These are phyloP conservation scores for Entomobrya proxima DNA, from an alignment of 2,888 invertebrate species.

Conservation along the genomic window DNA sequence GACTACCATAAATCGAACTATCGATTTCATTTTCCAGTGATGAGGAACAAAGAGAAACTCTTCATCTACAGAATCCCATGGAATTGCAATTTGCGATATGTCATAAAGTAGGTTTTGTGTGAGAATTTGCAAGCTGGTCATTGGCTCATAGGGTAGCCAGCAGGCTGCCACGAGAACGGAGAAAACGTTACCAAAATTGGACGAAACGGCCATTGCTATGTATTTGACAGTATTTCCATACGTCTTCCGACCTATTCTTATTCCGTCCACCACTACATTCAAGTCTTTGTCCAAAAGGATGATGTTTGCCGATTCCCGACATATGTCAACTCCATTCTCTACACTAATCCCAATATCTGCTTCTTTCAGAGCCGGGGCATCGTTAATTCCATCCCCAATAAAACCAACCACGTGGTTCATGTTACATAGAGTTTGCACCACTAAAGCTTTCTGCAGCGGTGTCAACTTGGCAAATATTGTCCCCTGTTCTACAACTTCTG, in stretches of 20 bases:
- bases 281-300: slow-evolving; percentile 62
- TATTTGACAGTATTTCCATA: slow-evolving; percentile 67
- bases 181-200: slow-evolving; percentile 67
- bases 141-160: slow-evolving; percentile 63
- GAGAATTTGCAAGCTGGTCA: slow-evolving; percentile 53
- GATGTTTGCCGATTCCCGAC: slow-evolving; percentile 58
- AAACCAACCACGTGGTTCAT: slow-evolving; percentile 54
- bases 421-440: slow-evolving; percentile 46
- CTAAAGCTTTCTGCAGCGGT: slow-evolving; percentile 57
- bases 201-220: slow-evolving; percentile 66
- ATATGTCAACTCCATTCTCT: slow-evolving; percentile 62
- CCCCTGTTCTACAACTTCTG: slow-evolving; percentile 45
- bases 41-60: slow-evolving; percentile 57
- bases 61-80: slow-evolving; percentile 59
- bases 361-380: slow-evolving; percentile 56
- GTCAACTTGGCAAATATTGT: slow-evolving; percentile 67
- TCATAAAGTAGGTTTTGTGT: slow-evolving; percentile 65
- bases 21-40: slow-evolving; percentile 55
- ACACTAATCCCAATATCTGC: slow-evolving; percentile 66
- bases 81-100: slow-evolving; percentile 60
- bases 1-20: slow-evolving; percentile 57
- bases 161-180: slow-evolving; percentile 56
- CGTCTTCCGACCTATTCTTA: slow-evolving; percentile 51
- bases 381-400: slow-evolving; percentile 66
- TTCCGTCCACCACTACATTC: slow-evolving; percentile 44